Evolutionary conservation across 2,888 invertebrate genomes (phyloP).

Genomic region (Autographa gamma): DNA sequence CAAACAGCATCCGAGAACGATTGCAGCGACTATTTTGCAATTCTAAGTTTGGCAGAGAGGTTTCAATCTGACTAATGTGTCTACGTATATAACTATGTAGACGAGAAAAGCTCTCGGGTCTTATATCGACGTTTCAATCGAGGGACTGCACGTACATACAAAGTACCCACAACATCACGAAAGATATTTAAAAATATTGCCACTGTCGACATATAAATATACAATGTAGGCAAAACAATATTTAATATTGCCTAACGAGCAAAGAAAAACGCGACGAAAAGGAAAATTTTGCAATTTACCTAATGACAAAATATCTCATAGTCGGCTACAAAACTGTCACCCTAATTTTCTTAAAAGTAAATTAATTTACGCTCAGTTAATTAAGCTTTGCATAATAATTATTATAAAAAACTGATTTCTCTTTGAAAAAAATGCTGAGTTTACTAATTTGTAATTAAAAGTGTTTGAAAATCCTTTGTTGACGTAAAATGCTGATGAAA

Average conservation of each 20-base stretch:
- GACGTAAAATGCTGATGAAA: slow-evolving; percentile 67
- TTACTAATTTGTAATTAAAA: slow-evolving; percentile 82
- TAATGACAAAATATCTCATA: slow-evolving; percentile 58
- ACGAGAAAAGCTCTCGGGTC: slow-evolving; percentile 51
- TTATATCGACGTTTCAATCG: slow-evolving; percentile 58
- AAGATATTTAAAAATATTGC: slow-evolving; percentile 13
- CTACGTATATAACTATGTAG: slow-evolving; percentile 65
- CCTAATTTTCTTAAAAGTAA: slow-evolving; percentile 72
- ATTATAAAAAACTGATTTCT: slow-evolving; percentile 73
- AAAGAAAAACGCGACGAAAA: slow-evolving; percentile 39
- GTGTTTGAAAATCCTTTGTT: slow-evolving; percentile 77
- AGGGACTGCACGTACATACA: slow-evolving; percentile 31
- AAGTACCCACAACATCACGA: slow-evolving; percentile 18
- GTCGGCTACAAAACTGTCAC: slow-evolving; percentile 63
- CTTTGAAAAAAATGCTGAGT: slow-evolving; percentile 74
- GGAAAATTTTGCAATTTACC: slow-evolving; percentile 53
- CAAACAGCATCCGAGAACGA: slow-evolving; percentile 78
- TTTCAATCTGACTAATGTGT: slow-evolving; percentile 86
- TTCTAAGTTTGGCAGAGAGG: slow-evolving; percentile 84
- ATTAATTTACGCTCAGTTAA: slow-evolving; percentile 77
- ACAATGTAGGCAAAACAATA: neutral
- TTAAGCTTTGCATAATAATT: slow-evolving; percentile 85
- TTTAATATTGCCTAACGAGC: slow-evolving; percentile 9
- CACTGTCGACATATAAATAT: neutral
- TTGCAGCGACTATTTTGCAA: slow-evolving; percentile 84